phyloP scores from a whole-genome alignment of 2,113 vertebrate species.

The Notechis scutatus region DNA sequence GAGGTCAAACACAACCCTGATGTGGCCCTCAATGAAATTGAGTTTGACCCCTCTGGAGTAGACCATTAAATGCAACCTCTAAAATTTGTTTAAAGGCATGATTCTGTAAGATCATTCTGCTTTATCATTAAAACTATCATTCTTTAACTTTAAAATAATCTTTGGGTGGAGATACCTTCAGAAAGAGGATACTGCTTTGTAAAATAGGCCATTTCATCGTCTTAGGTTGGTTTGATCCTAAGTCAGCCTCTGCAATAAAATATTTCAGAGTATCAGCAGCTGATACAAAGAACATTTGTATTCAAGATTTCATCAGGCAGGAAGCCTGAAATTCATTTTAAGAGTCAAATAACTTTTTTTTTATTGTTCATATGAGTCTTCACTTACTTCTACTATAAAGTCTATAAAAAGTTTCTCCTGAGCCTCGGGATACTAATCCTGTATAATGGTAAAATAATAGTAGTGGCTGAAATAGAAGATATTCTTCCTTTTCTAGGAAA shows the following conservation, averaged over 20 bases:
- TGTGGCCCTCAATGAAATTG: too few relatives aligned
- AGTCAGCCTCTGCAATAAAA: neutral
- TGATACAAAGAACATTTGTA: neutral
- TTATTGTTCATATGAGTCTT: neutral
- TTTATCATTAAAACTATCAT: neutral
- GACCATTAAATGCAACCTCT: neutral
- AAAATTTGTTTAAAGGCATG: neutral
- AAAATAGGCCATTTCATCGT: neutral
- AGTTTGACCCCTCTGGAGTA: too few relatives aligned
- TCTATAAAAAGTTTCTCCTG: neutral
- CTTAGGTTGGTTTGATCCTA: neutral
- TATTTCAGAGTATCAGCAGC: neutral
- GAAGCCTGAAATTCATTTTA: neutral
- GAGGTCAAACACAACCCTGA: too few relatives aligned
- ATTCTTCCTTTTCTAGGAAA: neutral
- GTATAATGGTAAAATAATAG: neutral
- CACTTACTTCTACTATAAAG: neutral
- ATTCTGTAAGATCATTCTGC: neutral
- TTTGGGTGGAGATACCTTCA: neutral
- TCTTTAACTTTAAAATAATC: neutral
- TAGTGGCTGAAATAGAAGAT: neutral
- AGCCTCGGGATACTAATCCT: neutral
- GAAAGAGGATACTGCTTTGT: neutral
- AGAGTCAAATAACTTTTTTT: neutral
- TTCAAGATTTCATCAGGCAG: neutral